Evolutionary conservation across 2,113 vertebrate genomes (phyloP), one percentile per base, ranked within the genome.

Genomic region (Brienomyrus brachyistius): DNA sequence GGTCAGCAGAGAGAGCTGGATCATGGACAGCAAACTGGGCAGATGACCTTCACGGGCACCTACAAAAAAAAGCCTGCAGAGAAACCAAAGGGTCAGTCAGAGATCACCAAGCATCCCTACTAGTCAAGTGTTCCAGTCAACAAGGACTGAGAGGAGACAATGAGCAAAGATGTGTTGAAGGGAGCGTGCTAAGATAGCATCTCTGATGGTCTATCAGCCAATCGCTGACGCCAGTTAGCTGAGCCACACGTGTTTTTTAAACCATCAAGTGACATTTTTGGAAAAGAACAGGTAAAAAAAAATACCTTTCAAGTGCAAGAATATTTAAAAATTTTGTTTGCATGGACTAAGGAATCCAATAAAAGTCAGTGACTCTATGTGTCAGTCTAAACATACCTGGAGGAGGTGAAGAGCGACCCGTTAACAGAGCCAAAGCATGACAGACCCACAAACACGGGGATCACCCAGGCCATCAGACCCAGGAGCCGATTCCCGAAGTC

Each of bases 361-460:
- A 3, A 82, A 82, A 43, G 74, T 80, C 74, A 40, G 74, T 40
- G 27, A 40, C 74, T 15, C 15, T 89, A 31, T 17, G 50, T 88
- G n/a, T 88, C 19, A 51, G 43, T 50, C 86, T 89, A 8, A 45
- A 23, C 47, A 91, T 95, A 99, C 98, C 98, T 97, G 88, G 98
- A 99, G 8, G 98, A 99, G 0, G 98, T 99, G 94, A 99, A 99
- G 88, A 99, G 95, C 11, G 98, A 99, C 2, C 98, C 98, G 0
- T 99, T 99, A 88, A 99, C 98, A 0, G 98, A 99, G 1, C 98
- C 98, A 0, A 99, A 99, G 93, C 98, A 99, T 0, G 98, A 99
- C 35, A 99, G 94, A 4, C 98, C 98, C 5, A 99, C 98, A 31
- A 99, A 99, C 91, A 99, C 97, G 0, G 98, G 98, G 91, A 99